These are phyloP conservation scores for Cryptus armator DNA, from an alignment of 2,888 invertebrate species.

Conservation along the genomic window DNA sequence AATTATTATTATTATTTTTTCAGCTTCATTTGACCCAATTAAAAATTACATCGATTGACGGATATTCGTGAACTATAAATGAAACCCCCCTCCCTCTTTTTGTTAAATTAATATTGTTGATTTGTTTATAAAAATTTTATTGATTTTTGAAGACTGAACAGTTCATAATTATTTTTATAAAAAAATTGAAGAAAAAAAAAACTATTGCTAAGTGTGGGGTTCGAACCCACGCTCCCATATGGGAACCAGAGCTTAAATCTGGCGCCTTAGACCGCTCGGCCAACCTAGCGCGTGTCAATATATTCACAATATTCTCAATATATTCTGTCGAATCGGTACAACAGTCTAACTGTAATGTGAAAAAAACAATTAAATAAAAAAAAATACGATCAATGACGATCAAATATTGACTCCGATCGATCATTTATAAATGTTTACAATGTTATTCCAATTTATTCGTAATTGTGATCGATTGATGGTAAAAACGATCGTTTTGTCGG, in stretches of 20 bases:
- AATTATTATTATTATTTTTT: no score
- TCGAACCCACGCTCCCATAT: slow-evolving; percentile 89
- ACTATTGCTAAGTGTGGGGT: slow-evolving; percentile 88
- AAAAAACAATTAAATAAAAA: not conserved
- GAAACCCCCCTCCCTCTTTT: not conserved
- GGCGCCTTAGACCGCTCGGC: slow-evolving; percentile 91
- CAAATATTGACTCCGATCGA: slow-evolving; percentile 45
- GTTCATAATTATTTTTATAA: not conserved
- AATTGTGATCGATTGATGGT: slow-evolving; percentile 52
- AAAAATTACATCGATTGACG: no score
- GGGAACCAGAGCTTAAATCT: slow-evolving; percentile 90
- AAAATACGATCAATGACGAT: not conserved
- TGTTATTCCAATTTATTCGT: not conserved
- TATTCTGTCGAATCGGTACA: not conserved
- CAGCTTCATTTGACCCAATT: no score
- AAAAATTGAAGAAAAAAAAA: slow-evolving; percentile 71
- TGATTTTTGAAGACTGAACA: not conserved
- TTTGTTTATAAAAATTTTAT: not conserved
- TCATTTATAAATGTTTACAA: slow-evolving; percentile 16
- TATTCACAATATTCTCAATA: not conserved
- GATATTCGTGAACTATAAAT: no score
- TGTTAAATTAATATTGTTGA: not conserved
- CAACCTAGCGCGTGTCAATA: slow-evolving; percentile 86
- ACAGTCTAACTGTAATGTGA: not conserved
- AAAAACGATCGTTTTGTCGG: slow-evolving; percentile 30